Percentiles rank a stretch among this genome's conserved stretches.
These are phyloP conservation scores for Aleiodes alternator DNA, from an alignment of 2,888 invertebrate species.

Conservation along the genomic window DNA sequence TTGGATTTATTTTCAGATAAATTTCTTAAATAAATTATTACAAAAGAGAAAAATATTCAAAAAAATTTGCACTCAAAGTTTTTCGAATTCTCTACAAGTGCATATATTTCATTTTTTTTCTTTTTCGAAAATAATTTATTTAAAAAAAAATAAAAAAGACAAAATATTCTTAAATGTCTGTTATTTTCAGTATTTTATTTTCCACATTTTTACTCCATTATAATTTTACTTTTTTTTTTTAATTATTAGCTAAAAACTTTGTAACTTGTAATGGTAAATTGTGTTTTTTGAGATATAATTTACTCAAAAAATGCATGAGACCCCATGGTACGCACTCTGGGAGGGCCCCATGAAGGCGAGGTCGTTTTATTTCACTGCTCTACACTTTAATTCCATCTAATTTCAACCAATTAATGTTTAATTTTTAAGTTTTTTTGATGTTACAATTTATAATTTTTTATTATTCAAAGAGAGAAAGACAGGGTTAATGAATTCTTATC, in stretches of 20 bases:
- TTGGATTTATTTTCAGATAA: too few relatives aligned
- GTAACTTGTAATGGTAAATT: neutral
- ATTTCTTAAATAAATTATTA: too few relatives aligned
- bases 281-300: neutral
- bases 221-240: neutral
- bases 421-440: neutral
- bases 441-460: neutral
- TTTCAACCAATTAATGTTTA: slow-evolving; percentile 36
- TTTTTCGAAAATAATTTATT: too few relatives aligned
- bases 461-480: slow-evolving; percentile 12
- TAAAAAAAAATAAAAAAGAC: too few relatives aligned
- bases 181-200: too few relatives aligned
- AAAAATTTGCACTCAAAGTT: too few relatives aligned
- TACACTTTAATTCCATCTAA: slow-evolving; percentile 34
- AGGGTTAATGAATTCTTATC: slow-evolving; percentile 54
- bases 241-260: neutral
- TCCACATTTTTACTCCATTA: too few relatives aligned
- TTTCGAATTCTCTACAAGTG: too few relatives aligned
- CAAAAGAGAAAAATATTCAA: too few relatives aligned
- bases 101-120: too few relatives aligned
- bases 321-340: slow-evolving; percentile 34
- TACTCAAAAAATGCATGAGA: neutral
- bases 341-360: slow-evolving; percentile 31
- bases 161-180: too few relatives aligned
- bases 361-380: slow-evolving; percentile 34